phyloP scores from a whole-genome alignment of 2,797 vertebrate species.

The Enteromius thamalakanensis region DNA sequence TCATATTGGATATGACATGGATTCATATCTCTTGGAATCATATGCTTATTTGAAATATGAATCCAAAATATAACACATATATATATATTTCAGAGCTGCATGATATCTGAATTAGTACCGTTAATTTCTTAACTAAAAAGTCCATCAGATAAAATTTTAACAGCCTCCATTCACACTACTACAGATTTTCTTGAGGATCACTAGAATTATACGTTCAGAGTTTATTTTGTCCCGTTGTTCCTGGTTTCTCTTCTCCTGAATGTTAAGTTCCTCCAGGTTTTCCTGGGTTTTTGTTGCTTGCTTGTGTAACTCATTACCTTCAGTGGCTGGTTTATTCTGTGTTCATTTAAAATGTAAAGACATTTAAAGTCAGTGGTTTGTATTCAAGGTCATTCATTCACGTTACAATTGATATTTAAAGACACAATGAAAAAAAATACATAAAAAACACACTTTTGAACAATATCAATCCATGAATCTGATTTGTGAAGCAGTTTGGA shows the following conservation, averaged over 20 bases:
- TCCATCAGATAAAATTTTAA: neutral
- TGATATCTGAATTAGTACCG: neutral
- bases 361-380: neutral
- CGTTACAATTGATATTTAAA: neutral
- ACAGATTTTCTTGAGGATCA: neutral
- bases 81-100: too few species aligned
- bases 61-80: neutral
- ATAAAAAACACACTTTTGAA: neutral
- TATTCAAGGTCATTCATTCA: neutral
- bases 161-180: neutral
- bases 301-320: neutral
- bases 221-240: too few species aligned
- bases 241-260: neutral
- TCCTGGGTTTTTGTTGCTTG: too few species aligned
- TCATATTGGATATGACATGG: neutral
- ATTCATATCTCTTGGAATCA: neutral
- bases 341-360: too few species aligned
- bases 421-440: neutral
- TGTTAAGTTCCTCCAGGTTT: neutral
- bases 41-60: neutral
- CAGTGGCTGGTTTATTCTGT: too few species aligned
- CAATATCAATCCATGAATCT: too few species aligned
- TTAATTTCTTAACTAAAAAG: neutral
- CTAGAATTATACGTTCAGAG: neutral
- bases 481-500: too few species aligned